A percentile compares a stretch with the other conserved stretches of the same genome.
These are phyloP conservation scores for Coturnix japonica DNA, from an alignment of 2,113 vertebrate species.

Conservation along the genomic window DNA sequence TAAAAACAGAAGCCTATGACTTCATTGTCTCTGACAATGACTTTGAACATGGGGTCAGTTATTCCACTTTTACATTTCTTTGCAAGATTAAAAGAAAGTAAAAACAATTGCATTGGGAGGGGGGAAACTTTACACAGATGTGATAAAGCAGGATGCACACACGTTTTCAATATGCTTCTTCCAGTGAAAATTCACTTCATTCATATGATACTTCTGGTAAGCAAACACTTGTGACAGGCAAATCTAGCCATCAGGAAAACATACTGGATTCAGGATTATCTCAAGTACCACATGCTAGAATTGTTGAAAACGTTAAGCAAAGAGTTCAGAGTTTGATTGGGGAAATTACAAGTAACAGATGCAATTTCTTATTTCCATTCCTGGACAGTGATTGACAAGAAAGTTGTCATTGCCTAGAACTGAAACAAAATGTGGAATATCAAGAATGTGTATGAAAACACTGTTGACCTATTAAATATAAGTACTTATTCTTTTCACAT, in stretches of 20 bases:
- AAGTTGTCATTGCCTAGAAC: neutral
- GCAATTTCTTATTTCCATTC: conserved; percentile 51
- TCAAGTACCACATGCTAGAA: conserved; percentile 66
- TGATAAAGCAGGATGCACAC: conserved; percentile 75
- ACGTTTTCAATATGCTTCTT: conserved; percentile 82
- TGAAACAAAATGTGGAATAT: conserved; percentile 8
- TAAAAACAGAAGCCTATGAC: conserved; percentile 85
- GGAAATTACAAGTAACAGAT: conserved; percentile 57
- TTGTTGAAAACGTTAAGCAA: conserved; percentile 67
- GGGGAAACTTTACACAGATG: conserved; percentile 75
- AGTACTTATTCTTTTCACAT: neutral
- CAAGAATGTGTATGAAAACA: neutral
- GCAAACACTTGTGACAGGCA: conserved; percentile 76
- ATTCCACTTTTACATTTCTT: conserved; percentile 79
- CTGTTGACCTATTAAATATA: neutral
- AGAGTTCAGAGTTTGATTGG: conserved; percentile 12
- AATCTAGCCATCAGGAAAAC: conserved; percentile 76
- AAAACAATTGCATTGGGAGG: conserved; percentile 73
- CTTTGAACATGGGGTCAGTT: conserved; percentile 80
- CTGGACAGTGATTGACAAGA: conserved; percentile 23
- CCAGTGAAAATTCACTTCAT: conserved; percentile 76
- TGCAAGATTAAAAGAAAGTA: conserved; percentile 83
- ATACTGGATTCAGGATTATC: conserved; percentile 67
- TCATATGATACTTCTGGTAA: conserved; percentile 75
- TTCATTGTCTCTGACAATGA: conserved; percentile 81